A percentile compares a stretch with the other conserved stretches of the same genome.
phyloP scores from a whole-genome alignment of 2,797 vertebrate species.

The Myiotriccus ornatus region DNA sequence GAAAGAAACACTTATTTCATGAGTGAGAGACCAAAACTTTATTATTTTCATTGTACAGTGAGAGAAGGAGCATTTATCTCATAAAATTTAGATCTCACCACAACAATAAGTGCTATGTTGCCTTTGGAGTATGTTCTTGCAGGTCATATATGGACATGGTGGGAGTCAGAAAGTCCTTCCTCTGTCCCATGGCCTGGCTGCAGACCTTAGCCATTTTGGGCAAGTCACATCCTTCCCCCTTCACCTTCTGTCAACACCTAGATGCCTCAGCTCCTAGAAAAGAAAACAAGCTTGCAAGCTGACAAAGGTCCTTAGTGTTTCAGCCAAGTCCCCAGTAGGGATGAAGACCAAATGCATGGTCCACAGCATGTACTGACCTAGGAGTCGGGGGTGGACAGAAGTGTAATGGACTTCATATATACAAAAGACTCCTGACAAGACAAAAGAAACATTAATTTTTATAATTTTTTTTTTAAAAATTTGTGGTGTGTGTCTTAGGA shows the following conservation, averaged over 20 bases:
- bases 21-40: background rate
- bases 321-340: background rate
- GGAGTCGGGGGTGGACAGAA: accelerated
- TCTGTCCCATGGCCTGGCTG: background rate
- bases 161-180: background rate
- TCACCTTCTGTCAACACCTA: background rate
- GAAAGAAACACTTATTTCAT: background rate
- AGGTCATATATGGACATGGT: background rate
- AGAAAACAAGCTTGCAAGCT: background rate
- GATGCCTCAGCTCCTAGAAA: background rate
- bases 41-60: background rate
- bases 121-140: background rate
- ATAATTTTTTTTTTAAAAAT: background rate
- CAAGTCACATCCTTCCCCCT: background rate
- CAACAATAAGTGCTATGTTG: background rate
- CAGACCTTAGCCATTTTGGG: background rate
- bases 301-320: background rate
- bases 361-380: background rate
- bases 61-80: background rate
- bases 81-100: background rate
- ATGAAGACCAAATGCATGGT: background rate
- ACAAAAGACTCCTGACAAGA: background rate
- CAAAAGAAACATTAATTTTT: background rate
- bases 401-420: background rate
- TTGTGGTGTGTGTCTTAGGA: background rate